Conservation (phyloP, 2,888 invertebrate species). For the Trissoscelio sp. region DNA sequence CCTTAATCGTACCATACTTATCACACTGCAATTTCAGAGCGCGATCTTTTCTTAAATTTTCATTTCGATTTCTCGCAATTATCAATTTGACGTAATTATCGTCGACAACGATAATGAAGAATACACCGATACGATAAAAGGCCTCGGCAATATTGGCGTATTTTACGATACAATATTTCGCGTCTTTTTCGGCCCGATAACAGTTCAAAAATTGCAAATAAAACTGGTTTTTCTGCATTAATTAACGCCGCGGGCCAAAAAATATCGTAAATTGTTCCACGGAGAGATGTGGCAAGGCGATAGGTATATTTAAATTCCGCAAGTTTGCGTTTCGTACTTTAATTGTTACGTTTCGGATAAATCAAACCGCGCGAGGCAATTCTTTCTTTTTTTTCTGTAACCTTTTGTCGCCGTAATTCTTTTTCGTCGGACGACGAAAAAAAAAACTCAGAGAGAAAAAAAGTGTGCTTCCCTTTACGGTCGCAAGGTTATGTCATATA, state of each 20-base stretch:
- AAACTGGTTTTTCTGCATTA: constrained; percentile 51
- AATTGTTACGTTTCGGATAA: constrained; percentile 36
- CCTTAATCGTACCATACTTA: too few relatives aligned
- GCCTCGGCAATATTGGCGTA: constrained; percentile 14
- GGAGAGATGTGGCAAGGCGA: constrained; percentile 7
- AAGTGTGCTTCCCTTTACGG: background rate
- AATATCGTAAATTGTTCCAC: constrained; percentile 30
- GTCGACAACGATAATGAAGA: constrained; percentile 29
- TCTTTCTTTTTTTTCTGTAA: background rate
- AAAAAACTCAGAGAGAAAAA: too few relatives aligned
- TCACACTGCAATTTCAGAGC: too few relatives aligned
- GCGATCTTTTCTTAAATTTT: background rate
- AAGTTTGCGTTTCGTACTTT: constrained; percentile 36
- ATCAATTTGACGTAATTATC: constrained; percentile 32
- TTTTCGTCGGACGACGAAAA: background rate
- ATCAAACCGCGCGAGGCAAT: background rate
- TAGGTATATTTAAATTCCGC: constrained; percentile 36
- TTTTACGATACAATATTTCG: constrained; percentile 16
- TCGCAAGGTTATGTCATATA: constrained; percentile 23
- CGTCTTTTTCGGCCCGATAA: constrained; percentile 21
- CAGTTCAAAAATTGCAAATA: constrained; percentile 46
- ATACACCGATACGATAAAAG: constrained; percentile 16
- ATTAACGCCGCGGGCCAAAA: constrained; percentile 43
- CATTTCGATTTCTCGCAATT: constrained; percentile 3
- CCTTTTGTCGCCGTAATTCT: background rate